These are phyloP conservation scores for Procambarus clarkii DNA, from an alignment of 1,140 invertebrate species.

Conservation along the genomic window DNA sequence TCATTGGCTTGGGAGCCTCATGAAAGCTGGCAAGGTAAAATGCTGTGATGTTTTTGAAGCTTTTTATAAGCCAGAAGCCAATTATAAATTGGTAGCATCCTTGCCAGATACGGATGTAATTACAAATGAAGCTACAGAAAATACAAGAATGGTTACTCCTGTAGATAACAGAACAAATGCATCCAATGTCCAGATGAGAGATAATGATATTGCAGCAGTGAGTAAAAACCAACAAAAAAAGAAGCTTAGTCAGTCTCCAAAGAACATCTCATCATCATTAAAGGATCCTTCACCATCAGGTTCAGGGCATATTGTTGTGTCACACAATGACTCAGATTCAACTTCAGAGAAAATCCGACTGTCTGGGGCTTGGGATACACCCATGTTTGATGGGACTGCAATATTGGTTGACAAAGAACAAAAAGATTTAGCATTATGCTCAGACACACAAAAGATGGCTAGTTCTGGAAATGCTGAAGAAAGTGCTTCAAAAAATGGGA, in stretches of 20 bases:
- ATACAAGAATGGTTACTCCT: neutral
- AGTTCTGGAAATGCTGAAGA: neutral
- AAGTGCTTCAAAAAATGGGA: neutral
- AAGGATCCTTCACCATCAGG: neutral
- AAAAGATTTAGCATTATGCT: neutral
- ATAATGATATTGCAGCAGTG: too few relatives aligned
- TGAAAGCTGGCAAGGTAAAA: conserved; percentile 27
- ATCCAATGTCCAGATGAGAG: too few relatives aligned
- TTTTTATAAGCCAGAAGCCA: conserved; percentile 20
- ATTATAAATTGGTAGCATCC: neutral
- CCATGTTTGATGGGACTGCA: neutral
- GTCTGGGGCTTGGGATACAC: neutral
- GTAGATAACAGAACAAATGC: neutral
- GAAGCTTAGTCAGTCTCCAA: neutral
- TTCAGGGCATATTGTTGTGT: neutral
- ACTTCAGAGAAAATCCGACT: neutral
- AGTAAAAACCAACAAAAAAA: neutral
- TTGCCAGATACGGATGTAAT: neutral
- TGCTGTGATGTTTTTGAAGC: conserved; percentile 57
- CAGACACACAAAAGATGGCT: neutral
- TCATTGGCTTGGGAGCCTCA: conserved; percentile 33
- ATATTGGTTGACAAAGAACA: neutral
- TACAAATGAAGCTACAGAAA: neutral
- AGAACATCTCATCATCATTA: neutral
- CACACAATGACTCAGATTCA: neutral